Conservation (phyloP, 1,140 invertebrate species). For the Lordiphosa clarofinis region DNA sequence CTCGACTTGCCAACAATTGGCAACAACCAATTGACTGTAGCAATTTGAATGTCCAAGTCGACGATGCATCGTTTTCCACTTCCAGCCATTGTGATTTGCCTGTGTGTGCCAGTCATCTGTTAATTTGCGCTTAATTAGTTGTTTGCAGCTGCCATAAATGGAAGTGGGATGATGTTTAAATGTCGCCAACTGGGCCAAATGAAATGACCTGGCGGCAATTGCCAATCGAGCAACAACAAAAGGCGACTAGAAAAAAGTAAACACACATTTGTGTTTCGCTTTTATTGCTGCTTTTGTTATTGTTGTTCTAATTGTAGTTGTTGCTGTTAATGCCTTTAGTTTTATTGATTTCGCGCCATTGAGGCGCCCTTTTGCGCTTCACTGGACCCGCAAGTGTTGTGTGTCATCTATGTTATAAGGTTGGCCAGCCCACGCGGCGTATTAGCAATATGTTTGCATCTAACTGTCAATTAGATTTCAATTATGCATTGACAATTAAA, state of each 20-base stretch:
- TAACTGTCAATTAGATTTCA: conserved; percentile 77
- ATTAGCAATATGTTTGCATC: conserved; percentile 66
- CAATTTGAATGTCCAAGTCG: conserved; percentile 25
- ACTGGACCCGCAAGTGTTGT: conserved; percentile 27
- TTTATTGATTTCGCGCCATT: conserved; percentile 72
- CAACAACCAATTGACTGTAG: conserved; percentile 30
- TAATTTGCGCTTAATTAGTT: conserved; percentile 71
- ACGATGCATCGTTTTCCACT: conserved; percentile 6
- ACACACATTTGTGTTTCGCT: conserved; percentile 54
- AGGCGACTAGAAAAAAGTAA: conserved; percentile 40
- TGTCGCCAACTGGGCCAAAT: conserved; percentile 38
- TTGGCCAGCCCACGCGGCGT: conserved; percentile 52
- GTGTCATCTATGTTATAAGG: conserved; percentile 12
- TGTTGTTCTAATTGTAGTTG: conserved; percentile 21
- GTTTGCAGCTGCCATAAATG: conserved; percentile 48
- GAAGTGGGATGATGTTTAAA: conserved; percentile 45
- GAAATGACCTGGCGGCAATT: conserved; percentile 48
- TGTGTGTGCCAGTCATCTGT: conserved; percentile 55
- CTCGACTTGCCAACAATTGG: conserved; percentile 36
- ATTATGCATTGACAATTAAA: conserved; percentile 70
- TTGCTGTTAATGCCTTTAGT: conserved; percentile 46
- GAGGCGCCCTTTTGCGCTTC: conserved; percentile 53
- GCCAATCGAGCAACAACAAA: conserved; percentile 16
- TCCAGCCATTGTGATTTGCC: conserved; percentile 28
- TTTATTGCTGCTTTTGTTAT: conserved; percentile 38